A percentile compares a stretch with the other conserved stretches of the same genome.
Evolutionary conservation across 2,113 vertebrate genomes (phyloP).

Genomic region (Myotis brandtii): DNA sequence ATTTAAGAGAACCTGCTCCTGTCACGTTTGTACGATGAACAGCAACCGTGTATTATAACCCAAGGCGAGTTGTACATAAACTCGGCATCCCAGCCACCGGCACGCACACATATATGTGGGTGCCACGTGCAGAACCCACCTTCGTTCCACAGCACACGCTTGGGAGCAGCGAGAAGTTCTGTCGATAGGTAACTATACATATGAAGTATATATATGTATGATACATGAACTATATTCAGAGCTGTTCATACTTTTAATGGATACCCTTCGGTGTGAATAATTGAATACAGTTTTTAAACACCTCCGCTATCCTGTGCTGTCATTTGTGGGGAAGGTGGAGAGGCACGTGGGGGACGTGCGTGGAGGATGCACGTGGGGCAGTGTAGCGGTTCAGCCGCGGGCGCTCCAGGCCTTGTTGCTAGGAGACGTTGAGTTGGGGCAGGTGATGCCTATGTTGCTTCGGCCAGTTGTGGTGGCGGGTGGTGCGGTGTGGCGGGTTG

Average conservation of each 20-base stretch:
- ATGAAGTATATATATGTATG: slow-evolving; percentile 89
- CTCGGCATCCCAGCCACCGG: slow-evolving; percentile 80
- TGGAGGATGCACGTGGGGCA: too few species aligned
- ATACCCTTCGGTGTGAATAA: slow-evolving; percentile 88
- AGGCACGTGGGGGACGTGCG: too few species aligned
- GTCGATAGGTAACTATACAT: slow-evolving; percentile 90
- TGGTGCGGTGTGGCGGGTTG: too few species aligned
- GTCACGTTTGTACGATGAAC: slow-evolving; percentile 87
- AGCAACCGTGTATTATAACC: slow-evolving; percentile 83
- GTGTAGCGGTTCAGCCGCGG: too few species aligned
- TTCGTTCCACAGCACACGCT: slow-evolving; percentile 82
- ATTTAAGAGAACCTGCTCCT: slow-evolving; percentile 86
- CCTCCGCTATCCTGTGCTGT: slow-evolving; percentile 83
- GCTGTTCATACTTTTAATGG: slow-evolving; percentile 89
- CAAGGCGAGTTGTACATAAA: slow-evolving; percentile 87
- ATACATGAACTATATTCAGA: slow-evolving; percentile 90
- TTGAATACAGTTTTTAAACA: slow-evolving; percentile 89
- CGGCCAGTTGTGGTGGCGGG: too few species aligned
- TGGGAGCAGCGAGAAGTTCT: slow-evolving; percentile 83
- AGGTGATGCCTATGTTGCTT: too few species aligned
- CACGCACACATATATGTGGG: slow-evolving; percentile 82
- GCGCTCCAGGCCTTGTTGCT: too few species aligned
- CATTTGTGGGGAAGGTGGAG: slow-evolving; percentile 54
- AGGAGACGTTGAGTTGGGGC: too few species aligned
- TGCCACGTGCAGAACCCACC: slow-evolving; percentile 79